phyloP scores from a whole-genome alignment of 2,797 vertebrate species.

The Tolypeutes matacus region DNA sequence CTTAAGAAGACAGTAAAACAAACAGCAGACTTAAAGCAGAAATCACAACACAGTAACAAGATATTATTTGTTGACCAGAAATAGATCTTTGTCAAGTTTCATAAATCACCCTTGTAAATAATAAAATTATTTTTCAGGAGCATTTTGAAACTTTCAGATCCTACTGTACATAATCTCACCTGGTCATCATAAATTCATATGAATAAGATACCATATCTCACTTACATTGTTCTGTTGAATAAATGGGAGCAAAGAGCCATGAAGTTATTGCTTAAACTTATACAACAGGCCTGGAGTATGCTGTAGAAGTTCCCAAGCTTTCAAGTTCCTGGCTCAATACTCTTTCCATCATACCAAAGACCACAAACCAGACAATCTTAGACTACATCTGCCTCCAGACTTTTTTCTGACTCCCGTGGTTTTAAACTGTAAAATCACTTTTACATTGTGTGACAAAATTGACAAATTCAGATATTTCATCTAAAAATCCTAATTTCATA shows the following conservation, averaged over 20 bases:
- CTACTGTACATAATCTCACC: not conserved
- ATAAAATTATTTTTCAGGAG: constrained; percentile 37
- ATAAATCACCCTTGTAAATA: constrained; percentile 58
- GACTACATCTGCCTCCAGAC: rapidly evolving
- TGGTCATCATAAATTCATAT: not conserved
- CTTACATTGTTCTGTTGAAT: not conserved
- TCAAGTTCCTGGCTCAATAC: not conserved
- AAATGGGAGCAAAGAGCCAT: not conserved
- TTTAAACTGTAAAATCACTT: not conserved
- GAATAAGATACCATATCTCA: not conserved
- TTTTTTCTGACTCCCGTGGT: not conserved
- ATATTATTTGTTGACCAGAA: constrained; percentile 44
- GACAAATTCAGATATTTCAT: not conserved
- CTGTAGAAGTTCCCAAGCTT: not conserved
- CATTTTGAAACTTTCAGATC: constrained; percentile 23
- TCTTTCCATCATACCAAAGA: not conserved
- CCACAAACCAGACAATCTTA: not conserved
- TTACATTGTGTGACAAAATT: not conserved
- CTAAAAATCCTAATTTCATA: not conserved
- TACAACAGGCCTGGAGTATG: not conserved
- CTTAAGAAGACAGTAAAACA: constrained; percentile 53
- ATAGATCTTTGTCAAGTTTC: constrained; percentile 44
- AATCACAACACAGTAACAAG: not conserved
- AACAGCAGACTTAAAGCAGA: constrained; percentile 46
- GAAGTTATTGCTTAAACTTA: not conserved